Conservation (phyloP, 2,888 invertebrate genomes). For the Fragum fragum region DNA sequence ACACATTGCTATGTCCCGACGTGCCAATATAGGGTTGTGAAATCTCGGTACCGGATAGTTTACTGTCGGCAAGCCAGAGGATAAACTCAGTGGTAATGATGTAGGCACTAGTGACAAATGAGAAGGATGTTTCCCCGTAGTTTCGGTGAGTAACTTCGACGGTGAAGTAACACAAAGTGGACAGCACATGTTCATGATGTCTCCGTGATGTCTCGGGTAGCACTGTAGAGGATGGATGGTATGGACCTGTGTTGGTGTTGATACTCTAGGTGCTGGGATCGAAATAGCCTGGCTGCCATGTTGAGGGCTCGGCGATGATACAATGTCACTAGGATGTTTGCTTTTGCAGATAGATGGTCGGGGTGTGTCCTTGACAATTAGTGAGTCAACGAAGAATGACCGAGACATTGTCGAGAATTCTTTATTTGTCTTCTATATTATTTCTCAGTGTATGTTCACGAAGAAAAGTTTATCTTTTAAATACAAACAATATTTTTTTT, state of each 20-base stretch:
- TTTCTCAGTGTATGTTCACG: no score
- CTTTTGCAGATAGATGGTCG: slow-evolving; percentile 36
- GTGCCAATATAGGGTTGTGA: slow-evolving; percentile 17
- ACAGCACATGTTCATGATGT: slow-evolving; percentile 80
- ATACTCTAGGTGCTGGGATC: slow-evolving; percentile 48
- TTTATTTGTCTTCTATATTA: no score
- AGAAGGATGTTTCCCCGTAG: slow-evolving; percentile 45
- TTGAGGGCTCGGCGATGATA: slow-evolving; percentile 45
- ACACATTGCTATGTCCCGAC: background rate
- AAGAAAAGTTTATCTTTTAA: no score
- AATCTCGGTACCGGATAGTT: slow-evolving; percentile 47
- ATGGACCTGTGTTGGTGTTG: slow-evolving; percentile 55
- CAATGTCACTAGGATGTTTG: background rate
- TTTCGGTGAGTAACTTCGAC: slow-evolving; percentile 54
- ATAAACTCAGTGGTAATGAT: slow-evolving; percentile 53
- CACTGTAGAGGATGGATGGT: slow-evolving; percentile 71
- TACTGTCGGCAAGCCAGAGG: slow-evolving; percentile 51
- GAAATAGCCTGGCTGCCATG: slow-evolving; percentile 48
- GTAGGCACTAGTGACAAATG: slow-evolving; percentile 52
- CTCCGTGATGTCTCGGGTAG: slow-evolving; percentile 78
- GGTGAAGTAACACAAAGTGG: slow-evolving; percentile 80
- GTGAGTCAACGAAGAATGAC: slow-evolving; percentile 85
- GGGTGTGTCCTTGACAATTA: slow-evolving; percentile 80
- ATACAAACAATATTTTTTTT: no score
- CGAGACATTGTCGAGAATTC: no score